Conservation (phyloP, 2,888 invertebrate species). For the Petrolisthes cinctipes region DNA sequence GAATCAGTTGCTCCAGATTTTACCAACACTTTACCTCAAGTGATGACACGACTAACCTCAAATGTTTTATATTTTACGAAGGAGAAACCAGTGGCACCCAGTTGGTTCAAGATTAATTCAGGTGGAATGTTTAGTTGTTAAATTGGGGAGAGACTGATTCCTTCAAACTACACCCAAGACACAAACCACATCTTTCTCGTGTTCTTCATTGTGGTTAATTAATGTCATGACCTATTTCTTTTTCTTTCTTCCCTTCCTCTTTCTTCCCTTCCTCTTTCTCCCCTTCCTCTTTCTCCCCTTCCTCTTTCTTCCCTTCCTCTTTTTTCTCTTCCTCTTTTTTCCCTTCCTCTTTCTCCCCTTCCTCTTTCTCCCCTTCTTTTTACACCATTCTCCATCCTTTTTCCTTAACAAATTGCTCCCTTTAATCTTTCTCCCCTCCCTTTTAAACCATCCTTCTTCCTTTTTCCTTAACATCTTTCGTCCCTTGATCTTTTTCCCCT, state of each 20-base stretch:
- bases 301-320: not conserved
- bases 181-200: no score
- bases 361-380: not conserved
- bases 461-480: no score
- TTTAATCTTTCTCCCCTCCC: not conserved
- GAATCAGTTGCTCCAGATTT: no score
- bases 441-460: not conserved
- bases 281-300: not conserved
- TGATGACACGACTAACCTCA: no score
- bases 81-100: no score
- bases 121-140: no score
- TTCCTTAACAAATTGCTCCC: not conserved
- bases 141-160: no score
- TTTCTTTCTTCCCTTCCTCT: not conserved
- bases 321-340: conserved; percentile 2
- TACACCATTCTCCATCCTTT: not conserved
- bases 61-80: no score
- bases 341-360: not conserved
- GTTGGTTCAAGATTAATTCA: no score
- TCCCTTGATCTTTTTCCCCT: not conserved
- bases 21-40: no score
- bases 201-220: no score
- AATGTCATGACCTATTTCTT: not conserved
- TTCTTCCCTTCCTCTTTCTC: not conserved
- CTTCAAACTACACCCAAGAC: no score